A percentile compares a stretch with the other conserved stretches of the same genome.
phyloP scores from a whole-genome alignment of 2,797 vertebrate species.

The Coracias cyanogaster region DNA sequence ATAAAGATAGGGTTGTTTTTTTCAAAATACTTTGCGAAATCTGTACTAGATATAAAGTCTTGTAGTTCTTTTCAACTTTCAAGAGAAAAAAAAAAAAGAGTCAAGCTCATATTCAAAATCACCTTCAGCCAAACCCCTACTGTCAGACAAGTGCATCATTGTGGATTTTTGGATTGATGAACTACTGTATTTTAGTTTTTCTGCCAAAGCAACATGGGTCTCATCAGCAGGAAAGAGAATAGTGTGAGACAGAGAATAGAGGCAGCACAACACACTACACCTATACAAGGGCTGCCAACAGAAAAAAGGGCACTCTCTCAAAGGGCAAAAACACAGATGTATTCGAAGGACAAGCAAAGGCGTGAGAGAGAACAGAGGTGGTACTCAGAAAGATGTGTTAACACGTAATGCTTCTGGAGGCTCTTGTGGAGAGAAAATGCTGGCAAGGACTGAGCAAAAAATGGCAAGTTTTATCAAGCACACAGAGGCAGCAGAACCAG shows the following conservation, averaged over 20 bases:
- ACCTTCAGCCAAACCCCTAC: slow-evolving; percentile 71
- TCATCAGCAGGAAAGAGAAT: slow-evolving; percentile 70
- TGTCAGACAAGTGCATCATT: slow-evolving; percentile 65
- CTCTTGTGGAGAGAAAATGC: not conserved
- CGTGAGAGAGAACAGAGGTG: not conserved
- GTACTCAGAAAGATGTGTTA: not conserved
- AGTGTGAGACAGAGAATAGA: slow-evolving; percentile 47
- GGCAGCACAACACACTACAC: slow-evolving; percentile 32
- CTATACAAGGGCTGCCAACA: slow-evolving; percentile 71
- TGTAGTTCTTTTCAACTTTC: not conserved
- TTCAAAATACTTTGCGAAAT: not conserved
- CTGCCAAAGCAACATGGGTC: slow-evolving; percentile 75
- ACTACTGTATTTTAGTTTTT: slow-evolving; percentile 71
- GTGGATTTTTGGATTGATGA: slow-evolving; percentile 73
- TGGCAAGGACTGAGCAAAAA: not conserved
- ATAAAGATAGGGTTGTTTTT: not conserved
- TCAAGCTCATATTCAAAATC: slow-evolving; percentile 61
- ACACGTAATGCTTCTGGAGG: not conserved
- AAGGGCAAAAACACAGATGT: slow-evolving; percentile 70
- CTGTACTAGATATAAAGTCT: not conserved
- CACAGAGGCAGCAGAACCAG: not conserved
- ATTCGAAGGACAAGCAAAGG: slow-evolving; percentile 60
- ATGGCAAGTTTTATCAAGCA: not conserved
- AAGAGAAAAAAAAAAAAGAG: slow-evolving; percentile 13
- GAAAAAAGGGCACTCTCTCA: slow-evolving; percentile 59